A percentile compares a stretch with the other conserved stretches of the same genome.
These are phyloP conservation scores for Helicoverpa assulta DNA, from an alignment of 2,888 invertebrate species.

Conservation along the genomic window DNA sequence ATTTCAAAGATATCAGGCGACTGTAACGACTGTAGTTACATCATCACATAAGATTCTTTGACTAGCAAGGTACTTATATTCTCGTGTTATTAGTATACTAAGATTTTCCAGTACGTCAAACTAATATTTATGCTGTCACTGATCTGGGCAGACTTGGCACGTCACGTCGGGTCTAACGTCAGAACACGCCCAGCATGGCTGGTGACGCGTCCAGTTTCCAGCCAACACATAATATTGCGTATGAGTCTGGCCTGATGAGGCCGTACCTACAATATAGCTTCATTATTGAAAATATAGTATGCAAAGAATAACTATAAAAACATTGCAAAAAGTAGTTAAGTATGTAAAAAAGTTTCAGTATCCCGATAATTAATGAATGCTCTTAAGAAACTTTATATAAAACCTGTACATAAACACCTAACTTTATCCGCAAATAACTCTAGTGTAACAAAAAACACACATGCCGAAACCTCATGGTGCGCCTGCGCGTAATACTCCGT, in stretches of 20 bases:
- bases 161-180: constrained; percentile 1
- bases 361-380: background rate
- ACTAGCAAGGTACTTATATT: too few species aligned
- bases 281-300: background rate
- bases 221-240: constrained; percentile 26
- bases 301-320: background rate
- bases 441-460: constrained; percentile 42
- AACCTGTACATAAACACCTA: constrained; percentile 29
- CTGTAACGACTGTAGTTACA: too few species aligned
- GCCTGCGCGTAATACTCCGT: constrained; percentile 46
- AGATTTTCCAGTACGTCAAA: background rate
- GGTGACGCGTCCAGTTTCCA: constrained; percentile 25
- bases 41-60: too few species aligned
- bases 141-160: constrained; percentile 12
- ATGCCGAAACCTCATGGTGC: constrained; percentile 42
- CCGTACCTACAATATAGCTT: background rate
- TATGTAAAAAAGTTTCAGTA: constrained; percentile 7
- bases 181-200: background rate
- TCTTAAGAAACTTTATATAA: background rate
- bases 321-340: constrained; percentile 17
- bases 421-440: constrained; percentile 39
- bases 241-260: constrained; percentile 7
- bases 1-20: too few species aligned
- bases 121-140: background rate
- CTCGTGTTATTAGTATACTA: too few species aligned